These are phyloP conservation scores for Xiphophorus couchianus DNA, from an alignment of 2,113 vertebrate genomes.

Conservation along the genomic window DNA sequence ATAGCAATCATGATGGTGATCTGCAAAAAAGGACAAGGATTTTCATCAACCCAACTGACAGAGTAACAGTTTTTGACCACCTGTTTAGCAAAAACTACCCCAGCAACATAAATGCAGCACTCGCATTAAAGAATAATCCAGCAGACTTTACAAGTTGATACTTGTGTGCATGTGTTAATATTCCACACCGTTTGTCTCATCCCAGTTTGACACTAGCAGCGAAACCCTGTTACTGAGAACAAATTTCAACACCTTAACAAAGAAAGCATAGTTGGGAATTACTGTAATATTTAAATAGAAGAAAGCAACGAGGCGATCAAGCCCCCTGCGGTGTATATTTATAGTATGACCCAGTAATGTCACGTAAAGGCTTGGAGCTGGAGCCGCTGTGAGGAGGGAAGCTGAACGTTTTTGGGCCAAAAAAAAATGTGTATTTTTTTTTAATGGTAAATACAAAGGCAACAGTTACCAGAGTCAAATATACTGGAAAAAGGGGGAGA, in stretches of 20 bases:
- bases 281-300: conserved; percentile 51
- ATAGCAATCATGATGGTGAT: background rate
- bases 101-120: background rate
- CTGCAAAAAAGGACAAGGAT: background rate
- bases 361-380: conserved; percentile 46
- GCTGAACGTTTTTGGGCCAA: conserved; percentile 3
- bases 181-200: background rate
- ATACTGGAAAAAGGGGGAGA: conserved; percentile 14
- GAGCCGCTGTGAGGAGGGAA: background rate
- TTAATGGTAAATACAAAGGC: conserved; percentile 3
- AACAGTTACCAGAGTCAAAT: conserved; percentile 10
- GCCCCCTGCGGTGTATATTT: conserved; percentile 54
- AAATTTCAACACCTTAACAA: conserved; percentile 8
- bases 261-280: conserved; percentile 27
- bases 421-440: background rate
- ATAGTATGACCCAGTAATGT: conserved; percentile 72
- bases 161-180: background rate
- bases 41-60: no score
- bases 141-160: background rate
- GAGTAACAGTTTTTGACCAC: background rate
- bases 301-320: conserved; percentile 35
- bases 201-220: background rate
- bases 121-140: no score
- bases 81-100: background rate
- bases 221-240: background rate